phyloP scores from a whole-genome alignment of 2,888 invertebrate species.

The Endotricha flammealis region DNA sequence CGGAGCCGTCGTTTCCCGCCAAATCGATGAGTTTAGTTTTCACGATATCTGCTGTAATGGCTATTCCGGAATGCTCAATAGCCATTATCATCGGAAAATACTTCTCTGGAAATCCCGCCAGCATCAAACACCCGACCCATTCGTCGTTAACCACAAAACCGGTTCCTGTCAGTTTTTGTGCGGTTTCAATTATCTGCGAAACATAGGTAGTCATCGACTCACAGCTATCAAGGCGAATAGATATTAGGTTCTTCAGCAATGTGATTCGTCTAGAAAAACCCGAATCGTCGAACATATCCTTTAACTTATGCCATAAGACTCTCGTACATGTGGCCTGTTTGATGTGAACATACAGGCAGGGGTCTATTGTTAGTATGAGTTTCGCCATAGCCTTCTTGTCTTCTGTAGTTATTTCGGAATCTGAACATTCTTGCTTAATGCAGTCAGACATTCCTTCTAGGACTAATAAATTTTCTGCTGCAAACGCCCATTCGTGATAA shows the following conservation, averaged over 20 bases:
- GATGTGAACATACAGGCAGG: conserved; percentile 3
- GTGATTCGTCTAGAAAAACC: not conserved
- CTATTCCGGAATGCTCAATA: conserved; percentile 16
- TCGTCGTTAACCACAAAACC: conserved; percentile 3
- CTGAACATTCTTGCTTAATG: conserved; percentile 10
- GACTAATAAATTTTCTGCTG: conserved; percentile 21
- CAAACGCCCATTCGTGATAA: conserved; percentile 22
- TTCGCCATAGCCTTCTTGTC: conserved; percentile 3
- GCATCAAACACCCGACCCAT: conserved; percentile 13
- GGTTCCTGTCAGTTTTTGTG: not conserved
- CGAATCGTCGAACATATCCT: not conserved
- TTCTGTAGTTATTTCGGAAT: conserved; percentile 10
- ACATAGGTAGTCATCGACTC: not conserved
- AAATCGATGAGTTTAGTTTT: conserved; percentile 2
- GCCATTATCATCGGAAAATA: conserved; percentile 21
- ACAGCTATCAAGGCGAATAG: not conserved
- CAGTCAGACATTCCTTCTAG: conserved; percentile 16
- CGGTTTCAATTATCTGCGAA: not conserved
- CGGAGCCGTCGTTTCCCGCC: not conserved
- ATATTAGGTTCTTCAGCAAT: not conserved
- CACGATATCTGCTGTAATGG: conserved; percentile 2
- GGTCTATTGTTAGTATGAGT: conserved; percentile 4
- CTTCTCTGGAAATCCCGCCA: conserved; percentile 17
- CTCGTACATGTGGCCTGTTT: not conserved
- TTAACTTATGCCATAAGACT: not conserved